Base-by-base conservation (phyloP, 2,797 vertebrate genomes). In the Dicrostonyx torquatus region DNA sequence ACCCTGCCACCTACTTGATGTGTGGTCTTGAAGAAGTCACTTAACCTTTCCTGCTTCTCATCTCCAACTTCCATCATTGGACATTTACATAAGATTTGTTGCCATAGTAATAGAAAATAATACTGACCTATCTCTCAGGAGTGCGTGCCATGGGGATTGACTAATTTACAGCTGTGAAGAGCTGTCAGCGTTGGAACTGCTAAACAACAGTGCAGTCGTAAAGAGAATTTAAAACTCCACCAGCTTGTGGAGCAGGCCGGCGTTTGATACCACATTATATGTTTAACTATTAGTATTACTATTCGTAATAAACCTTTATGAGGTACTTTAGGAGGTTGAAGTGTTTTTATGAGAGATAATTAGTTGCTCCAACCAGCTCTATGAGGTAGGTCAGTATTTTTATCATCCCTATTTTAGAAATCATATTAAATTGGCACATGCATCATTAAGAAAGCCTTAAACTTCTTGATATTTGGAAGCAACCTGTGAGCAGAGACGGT, bases 271-370 rank as follows among this genome's bases (percentile, higher is more conserved):
- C 90, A 94, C 94, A 97, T 97, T 97, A 97, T 96, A 92, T 91
- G 90, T 95, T 97, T 97, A 97, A 97, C 96, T 97, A 95, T 97
- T 97, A 97, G 90, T 86, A 92, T 97, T 97, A 97, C 96, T 95
- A 95, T 95, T 97, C 94, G 85, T 96, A 97, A 97, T 97, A 97
- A 97, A 97, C 94, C 95, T 97, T 97, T 97, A 97, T 96, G 97
- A 95, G 97, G 94, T 92, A 96, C 96, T 97, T 97, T 89, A 97
- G 78, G 95, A 95, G 94, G 95, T 96, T 97, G 95, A 97, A 96
- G 97, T 95, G 90, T 95, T 97, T 97, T 97, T 97, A 97, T 94
- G 97, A 97, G 94, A 95, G 93, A 86, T 97, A 97, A 97, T 97
- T 97, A 97, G 95, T 97, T 96, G 95, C 95, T 97, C 88, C 92